A percentile compares a stretch with the other conserved stretches of the same genome.
Conservation (phyloP, 92 coral and sea anemone genomes). For the Umimayanthus kanabou region DNA sequence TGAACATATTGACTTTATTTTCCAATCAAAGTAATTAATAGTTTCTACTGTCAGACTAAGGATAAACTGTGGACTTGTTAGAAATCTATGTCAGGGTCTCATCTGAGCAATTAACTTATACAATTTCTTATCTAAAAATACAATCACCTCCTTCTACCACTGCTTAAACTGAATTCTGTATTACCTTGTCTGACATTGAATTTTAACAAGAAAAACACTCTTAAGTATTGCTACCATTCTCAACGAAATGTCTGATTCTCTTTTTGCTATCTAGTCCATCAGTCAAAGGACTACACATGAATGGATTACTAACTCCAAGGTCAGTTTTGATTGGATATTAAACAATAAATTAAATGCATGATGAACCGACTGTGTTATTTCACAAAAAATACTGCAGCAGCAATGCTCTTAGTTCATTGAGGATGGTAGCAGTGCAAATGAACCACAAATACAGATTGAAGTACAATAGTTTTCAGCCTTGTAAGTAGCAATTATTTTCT, state of each 20-base stretch:
- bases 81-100: background rate
- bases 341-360: background rate
- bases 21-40: background rate
- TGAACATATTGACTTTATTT: background rate
- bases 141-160: background rate
- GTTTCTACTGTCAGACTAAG: too few species aligned
- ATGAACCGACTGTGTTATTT: background rate
- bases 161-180: background rate
- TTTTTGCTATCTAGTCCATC: slow-evolving; percentile 7
- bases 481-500: background rate
- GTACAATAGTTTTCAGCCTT: background rate
- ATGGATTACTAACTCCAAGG: slow-evolving; percentile 25
- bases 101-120: background rate
- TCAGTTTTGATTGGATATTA: slow-evolving; percentile 19
- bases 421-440: slow-evolving; percentile 18
- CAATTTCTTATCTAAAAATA: background rate
- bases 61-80: too few species aligned
- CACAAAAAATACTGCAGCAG: background rate
- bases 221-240: slow-evolving; percentile 6
- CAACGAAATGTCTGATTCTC: slow-evolving; percentile 5
- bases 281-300: slow-evolving; percentile 18
- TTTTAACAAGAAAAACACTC: background rate
- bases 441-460: background rate
- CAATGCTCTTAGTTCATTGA: background rate
- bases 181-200: slow-evolving; percentile 45